Conservation (phyloP, 1,140 invertebrate genomes). For the Mizuhopecten yessoensis region DNA sequence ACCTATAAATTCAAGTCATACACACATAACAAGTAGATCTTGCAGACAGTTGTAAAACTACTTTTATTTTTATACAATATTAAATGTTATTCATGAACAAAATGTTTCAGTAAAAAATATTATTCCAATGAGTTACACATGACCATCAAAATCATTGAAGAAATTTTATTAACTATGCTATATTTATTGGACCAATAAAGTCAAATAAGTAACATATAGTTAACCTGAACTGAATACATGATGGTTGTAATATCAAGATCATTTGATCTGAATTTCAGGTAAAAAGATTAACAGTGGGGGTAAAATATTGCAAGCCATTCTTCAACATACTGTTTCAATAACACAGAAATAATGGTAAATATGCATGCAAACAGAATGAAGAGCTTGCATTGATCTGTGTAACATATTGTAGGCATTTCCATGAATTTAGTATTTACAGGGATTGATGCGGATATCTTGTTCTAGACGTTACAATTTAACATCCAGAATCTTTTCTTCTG, state of each 20-base stretch:
- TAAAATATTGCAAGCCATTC: background rate
- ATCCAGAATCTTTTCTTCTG: no score
- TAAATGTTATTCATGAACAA: constrained; percentile 36
- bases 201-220: background rate
- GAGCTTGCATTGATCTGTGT: constrained; percentile 9
- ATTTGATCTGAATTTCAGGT: background rate
- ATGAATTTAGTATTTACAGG: no score
- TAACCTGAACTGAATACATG: background rate
- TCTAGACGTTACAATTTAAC: no score
- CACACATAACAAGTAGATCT: background rate
- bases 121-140: background rate
- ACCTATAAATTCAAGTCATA: background rate
- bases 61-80: constrained; percentile 35
- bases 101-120: constrained; percentile 23
- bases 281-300: background rate
- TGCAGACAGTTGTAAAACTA: background rate
- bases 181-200: background rate
- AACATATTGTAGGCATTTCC: background rate
- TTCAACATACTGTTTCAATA: background rate
- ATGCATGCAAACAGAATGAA: background rate
- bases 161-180: background rate
- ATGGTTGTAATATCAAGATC: background rate
- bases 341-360: background rate
- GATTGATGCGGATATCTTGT: no score
- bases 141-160: background rate